phyloP scores from a whole-genome alignment of 2,113 vertebrate genomes.

The Prionailurus bengalensis region DNA sequence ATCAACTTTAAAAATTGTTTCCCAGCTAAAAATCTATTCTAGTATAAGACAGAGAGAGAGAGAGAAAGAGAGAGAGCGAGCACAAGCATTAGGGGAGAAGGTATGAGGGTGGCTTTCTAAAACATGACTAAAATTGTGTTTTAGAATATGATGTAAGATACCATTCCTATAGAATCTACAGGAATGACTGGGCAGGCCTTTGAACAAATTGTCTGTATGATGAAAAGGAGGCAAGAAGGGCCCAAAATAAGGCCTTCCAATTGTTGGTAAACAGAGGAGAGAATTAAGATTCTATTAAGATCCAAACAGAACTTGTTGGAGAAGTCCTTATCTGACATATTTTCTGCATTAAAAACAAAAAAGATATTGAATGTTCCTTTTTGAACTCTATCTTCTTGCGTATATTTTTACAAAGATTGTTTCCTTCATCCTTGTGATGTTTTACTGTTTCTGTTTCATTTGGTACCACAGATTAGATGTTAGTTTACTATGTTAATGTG shows the following conservation, averaged over 20 bases:
- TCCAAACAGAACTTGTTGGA: background rate
- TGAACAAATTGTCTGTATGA: background rate
- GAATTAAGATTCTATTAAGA: background rate
- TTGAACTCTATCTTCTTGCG: background rate
- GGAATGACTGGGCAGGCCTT: background rate
- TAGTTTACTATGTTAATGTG: background rate
- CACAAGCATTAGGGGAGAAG: background rate
- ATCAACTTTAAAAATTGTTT: slow-evolving; percentile 5
- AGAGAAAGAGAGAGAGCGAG: background rate
- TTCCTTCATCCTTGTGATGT: slow-evolving; percentile 29
- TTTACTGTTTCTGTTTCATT: background rate
- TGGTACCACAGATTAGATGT: background rate
- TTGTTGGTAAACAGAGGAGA: background rate
- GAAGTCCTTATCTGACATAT: background rate
- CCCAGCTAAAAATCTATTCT: background rate
- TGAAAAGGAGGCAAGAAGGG: background rate
- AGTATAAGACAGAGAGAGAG: background rate
- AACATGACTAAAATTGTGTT: background rate
- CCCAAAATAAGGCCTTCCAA: background rate
- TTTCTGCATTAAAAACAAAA: slow-evolving; percentile 40
- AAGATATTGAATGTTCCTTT: background rate
- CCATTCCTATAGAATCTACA: background rate
- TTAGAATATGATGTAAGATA: background rate
- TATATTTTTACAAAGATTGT: slow-evolving; percentile 59
- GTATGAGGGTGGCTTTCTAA: background rate